Base-by-base conservation (phyloP, 2,888 invertebrate species). In the Dasysyrphus albostriatus region DNA sequence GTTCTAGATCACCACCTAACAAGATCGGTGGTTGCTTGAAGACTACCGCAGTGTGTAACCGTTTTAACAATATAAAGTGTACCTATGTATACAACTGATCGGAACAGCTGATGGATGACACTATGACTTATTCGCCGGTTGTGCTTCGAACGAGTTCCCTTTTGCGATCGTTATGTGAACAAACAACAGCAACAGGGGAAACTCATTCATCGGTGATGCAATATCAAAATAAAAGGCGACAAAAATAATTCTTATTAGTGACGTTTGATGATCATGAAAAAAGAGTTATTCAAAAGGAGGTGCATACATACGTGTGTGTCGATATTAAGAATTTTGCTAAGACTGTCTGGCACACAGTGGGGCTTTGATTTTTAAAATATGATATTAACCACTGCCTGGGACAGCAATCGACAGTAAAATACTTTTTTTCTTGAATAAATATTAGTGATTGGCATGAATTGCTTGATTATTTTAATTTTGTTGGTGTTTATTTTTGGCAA, bases 61-160 rank as follows among this genome's bases (percentile, higher is more conserved):
- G 75, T 79, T 79, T 87, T 87, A 87, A 87, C 87, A 83, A 87
- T 87, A 78, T 87, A 82, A 87, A 83, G 51, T 59, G 51, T 51
- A 67, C 34, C 54, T 56, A 65, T n/a, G n/a, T n/a, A n/a, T 47
- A 74, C 67, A 65, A 47, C 54, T 78, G 65, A 83, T 74, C 37
- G 44, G 54, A 75, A 83, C 83, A 78, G 78, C 83, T 83, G 83
- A 59, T 83, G 65, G 83, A 59, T 83, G 65, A 29, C 32, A 7
- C 65, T 32, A 75, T 77, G 54, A 74, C 69, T 65, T 74, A 65
- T 75, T 78, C 63, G 47, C 54, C 75, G 69, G 63, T 72, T 70
- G 14, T 81, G 49, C 69, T 76, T 39, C 37, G 74, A 69, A 74
- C 74, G 37, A 69, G 75, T 75, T 87, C 65, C 83, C 83, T 82